phyloP scores from a whole-genome alignment of 2,113 vertebrate genomes.

The Zapornia atra region DNA sequence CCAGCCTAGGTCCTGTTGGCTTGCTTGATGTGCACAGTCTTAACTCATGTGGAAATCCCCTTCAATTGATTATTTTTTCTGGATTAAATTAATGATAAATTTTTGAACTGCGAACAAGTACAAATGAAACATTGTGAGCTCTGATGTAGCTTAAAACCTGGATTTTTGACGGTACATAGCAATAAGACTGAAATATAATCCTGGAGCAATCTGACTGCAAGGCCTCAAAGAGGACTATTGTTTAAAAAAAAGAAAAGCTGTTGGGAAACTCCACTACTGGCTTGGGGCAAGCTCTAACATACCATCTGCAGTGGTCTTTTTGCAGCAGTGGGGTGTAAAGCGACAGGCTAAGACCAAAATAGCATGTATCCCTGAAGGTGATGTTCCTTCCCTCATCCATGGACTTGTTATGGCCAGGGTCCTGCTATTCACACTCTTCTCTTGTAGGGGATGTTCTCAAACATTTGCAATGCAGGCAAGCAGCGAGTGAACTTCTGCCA shows the following conservation, averaged over 20 bases:
- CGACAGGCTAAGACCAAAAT: neutral
- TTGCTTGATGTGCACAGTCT: neutral
- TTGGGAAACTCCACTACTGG: neutral
- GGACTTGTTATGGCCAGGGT: neutral
- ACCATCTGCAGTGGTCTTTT: neutral
- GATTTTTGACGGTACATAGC: neutral
- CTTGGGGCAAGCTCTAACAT: neutral
- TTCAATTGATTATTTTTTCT: neutral
- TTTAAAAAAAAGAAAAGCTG: neutral
- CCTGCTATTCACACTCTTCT: neutral
- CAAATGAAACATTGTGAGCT: neutral
- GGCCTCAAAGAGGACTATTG: neutral
- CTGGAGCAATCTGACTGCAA: neutral
- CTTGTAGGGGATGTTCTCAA: constrained; percentile 44
- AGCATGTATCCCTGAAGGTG: neutral
- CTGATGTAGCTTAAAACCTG: neutral
- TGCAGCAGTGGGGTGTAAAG: neutral
- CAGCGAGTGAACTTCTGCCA: constrained; percentile 50
- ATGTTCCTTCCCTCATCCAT: neutral
- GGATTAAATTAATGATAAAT: neutral
- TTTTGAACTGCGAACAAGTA: neutral
- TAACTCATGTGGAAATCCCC: neutral
- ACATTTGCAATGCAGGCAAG: neutral
- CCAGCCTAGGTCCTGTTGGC: neutral
- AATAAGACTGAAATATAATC: neutral